A percentile compares a stretch with the other conserved stretches of the same genome.
Evolutionary conservation across 2,113 vertebrate species (phyloP).

Genomic region (Lycocorax pyrrhopterus): DNA sequence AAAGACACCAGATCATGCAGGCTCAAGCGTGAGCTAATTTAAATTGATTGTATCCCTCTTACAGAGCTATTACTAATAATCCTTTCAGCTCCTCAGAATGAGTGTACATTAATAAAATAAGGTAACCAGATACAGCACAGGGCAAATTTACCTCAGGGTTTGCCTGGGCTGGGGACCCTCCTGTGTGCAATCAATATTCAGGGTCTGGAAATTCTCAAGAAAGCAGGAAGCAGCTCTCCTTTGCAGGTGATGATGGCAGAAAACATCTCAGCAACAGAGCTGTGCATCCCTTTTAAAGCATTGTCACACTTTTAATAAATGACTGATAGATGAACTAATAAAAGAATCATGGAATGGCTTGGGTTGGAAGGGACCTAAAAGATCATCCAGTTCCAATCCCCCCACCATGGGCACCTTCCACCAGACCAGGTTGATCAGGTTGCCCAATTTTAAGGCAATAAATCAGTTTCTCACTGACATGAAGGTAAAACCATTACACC

Average conservation of each 20-base stretch:
- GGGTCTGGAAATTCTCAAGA: background rate
- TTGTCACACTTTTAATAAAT: background rate
- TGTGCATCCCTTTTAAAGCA: background rate
- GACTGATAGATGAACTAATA: background rate
- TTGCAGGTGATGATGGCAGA: background rate
- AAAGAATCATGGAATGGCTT: background rate
- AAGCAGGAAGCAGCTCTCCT: background rate
- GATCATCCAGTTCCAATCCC: background rate
- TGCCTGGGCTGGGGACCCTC: background rate
- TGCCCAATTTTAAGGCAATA: background rate
- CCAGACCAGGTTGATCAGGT: background rate
- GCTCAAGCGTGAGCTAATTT: slow-evolving; percentile 42
- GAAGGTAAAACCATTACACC: background rate
- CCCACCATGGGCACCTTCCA: background rate
- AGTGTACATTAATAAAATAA: background rate
- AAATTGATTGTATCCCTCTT: slow-evolving; percentile 26
- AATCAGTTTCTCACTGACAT: background rate
- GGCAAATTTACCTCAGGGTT: background rate
- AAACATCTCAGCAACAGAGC: background rate
- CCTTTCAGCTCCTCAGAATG: slow-evolving; percentile 1
- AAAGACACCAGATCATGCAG: slow-evolving; percentile 1
- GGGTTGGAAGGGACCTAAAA: background rate
- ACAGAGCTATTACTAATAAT: slow-evolving; percentile 30
- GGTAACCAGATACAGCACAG: background rate
- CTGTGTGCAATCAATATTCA: background rate